A percentile compares a stretch with the other conserved stretches of the same genome.
Evolutionary conservation across 2,888 invertebrate species (phyloP).

Genomic region (Ennomos fuscantarius): DNA sequence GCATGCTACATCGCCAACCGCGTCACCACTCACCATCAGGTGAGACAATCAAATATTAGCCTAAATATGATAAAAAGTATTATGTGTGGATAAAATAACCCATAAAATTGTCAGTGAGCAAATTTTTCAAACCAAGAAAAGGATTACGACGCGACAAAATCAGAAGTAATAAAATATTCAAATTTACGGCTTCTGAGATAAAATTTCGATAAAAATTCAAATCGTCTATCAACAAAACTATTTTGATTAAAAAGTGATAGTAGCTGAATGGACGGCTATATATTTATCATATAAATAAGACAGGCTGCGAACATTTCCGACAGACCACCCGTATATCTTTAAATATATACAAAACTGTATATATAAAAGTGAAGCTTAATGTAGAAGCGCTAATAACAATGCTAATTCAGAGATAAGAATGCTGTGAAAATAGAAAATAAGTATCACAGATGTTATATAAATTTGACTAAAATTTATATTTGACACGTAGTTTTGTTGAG

Average conservation of each 20-base stretch:
- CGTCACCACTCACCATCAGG: too few species aligned
- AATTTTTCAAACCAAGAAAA: background rate
- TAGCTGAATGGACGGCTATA: slow-evolving; percentile 23
- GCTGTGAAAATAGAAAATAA: slow-evolving; percentile 15
- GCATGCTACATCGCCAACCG: too few species aligned
- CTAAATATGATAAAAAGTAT: too few species aligned
- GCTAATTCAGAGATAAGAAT: slow-evolving; percentile 23
- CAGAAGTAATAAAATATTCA: slow-evolving; percentile 10
- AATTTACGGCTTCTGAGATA: slow-evolving; percentile 9
- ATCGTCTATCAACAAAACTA: slow-evolving; percentile 9
- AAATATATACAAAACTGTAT: slow-evolving; percentile 20
- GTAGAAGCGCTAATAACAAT: slow-evolving; percentile 24
- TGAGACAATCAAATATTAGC: too few species aligned
- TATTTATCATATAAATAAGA: slow-evolving; percentile 29
- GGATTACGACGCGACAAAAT: slow-evolving; percentile 9
- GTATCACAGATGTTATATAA: slow-evolving; percentile 8
- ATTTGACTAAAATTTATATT: background rate
- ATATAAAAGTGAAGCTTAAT: slow-evolving; percentile 17
- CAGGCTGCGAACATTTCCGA: slow-evolving; percentile 21
- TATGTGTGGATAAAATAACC: too few species aligned
- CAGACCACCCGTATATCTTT: slow-evolving; percentile 36
- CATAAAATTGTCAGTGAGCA: too few species aligned
- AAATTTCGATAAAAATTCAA: slow-evolving; percentile 12
- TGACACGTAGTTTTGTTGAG: slow-evolving; percentile 1
- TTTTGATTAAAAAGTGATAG: slow-evolving; percentile 16